Evolutionary conservation across 2,797 vertebrate genomes (phyloP).

Genomic region (Naso thynnoides): DNA sequence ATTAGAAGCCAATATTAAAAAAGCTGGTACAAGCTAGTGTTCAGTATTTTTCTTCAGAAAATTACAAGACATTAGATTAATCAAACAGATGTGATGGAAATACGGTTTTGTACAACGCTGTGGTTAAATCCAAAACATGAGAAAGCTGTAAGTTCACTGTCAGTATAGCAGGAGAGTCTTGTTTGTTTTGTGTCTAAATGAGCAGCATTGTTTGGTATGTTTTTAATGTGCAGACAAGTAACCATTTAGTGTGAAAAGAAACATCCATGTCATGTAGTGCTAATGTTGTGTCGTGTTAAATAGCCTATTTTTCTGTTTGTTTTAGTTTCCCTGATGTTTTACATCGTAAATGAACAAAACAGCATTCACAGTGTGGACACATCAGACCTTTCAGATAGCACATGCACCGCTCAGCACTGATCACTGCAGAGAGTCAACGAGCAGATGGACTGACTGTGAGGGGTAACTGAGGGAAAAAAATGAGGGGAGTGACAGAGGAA

Average conservation of each 20-base stretch:
- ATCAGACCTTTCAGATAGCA: slow-evolving; percentile 23
- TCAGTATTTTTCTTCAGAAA: not conserved
- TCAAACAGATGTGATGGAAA: not conserved
- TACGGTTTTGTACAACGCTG: not conserved
- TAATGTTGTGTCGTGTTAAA: too few relatives aligned
- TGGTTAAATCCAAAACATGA: not conserved
- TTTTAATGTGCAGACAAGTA: not conserved
- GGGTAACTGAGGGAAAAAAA: slow-evolving; percentile 64
- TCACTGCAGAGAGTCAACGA: slow-evolving; percentile 61
- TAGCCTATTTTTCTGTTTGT: too few relatives aligned
- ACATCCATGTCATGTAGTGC: not conserved
- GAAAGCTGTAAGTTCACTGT: not conserved
- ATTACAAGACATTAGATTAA: not conserved
- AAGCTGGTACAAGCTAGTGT: not conserved
- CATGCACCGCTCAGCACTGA: slow-evolving; percentile 41
- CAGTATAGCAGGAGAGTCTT: not conserved
- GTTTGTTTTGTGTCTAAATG: not conserved
- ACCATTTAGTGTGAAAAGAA: slow-evolving; percentile 2
- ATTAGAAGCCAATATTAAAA: not conserved
- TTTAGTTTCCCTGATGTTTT: slow-evolving; percentile 12
- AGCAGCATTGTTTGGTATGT: not conserved
- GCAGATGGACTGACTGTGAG: slow-evolving; percentile 76
- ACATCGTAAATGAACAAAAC: slow-evolving; percentile 12
- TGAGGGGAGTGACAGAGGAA: slow-evolving; percentile 61
- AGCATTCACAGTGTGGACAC: slow-evolving; percentile 13